Evolutionary conservation across 2,797 vertebrate genomes (phyloP).

Genomic region (Mus caroli): DNA sequence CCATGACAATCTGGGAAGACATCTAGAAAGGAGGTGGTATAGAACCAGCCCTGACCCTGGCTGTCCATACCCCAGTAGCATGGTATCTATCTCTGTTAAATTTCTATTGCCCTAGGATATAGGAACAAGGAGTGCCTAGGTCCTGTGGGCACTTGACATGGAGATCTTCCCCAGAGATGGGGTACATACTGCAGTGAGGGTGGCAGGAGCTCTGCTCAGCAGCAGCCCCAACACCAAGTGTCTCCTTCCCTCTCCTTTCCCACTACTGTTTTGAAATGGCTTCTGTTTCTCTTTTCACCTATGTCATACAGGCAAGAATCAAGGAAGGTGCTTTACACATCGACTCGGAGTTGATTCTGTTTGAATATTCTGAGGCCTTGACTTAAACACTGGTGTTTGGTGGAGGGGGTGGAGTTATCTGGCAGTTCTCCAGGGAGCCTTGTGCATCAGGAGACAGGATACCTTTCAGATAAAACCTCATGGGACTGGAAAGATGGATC

Average conservation of each 20-base stretch:
- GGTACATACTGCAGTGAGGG: not conserved
- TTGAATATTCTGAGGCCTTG: constrained; percentile 13
- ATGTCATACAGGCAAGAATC: constrained; percentile 6
- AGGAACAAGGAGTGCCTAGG: not conserved
- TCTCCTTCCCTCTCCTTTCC: not conserved
- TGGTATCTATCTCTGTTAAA: not conserved
- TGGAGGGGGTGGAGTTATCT: not conserved
- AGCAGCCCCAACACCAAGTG: not conserved
- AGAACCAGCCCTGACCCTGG: not conserved
- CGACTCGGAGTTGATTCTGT: not conserved
- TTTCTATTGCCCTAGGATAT: not conserved
- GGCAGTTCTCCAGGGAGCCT: not conserved
- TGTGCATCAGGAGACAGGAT: not conserved
- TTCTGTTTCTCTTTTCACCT: constrained; percentile 32
- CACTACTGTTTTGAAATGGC: not conserved
- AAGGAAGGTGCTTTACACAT: constrained; percentile 47
- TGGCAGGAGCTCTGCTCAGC: not conserved
- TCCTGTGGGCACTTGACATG: not conserved
- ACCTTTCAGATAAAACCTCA: constrained; percentile 19
- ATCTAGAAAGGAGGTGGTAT: not conserved
- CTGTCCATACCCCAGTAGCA: not conserved
- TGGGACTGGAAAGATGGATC: not conserved
- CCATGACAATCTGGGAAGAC: not conserved
- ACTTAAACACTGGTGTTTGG: not conserved
- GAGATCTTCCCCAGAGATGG: not conserved